A percentile compares a stretch with the other conserved stretches of the same genome.
Conservation (phyloP, 2,113 vertebrate species). For the Pedetes capensis region DNA sequence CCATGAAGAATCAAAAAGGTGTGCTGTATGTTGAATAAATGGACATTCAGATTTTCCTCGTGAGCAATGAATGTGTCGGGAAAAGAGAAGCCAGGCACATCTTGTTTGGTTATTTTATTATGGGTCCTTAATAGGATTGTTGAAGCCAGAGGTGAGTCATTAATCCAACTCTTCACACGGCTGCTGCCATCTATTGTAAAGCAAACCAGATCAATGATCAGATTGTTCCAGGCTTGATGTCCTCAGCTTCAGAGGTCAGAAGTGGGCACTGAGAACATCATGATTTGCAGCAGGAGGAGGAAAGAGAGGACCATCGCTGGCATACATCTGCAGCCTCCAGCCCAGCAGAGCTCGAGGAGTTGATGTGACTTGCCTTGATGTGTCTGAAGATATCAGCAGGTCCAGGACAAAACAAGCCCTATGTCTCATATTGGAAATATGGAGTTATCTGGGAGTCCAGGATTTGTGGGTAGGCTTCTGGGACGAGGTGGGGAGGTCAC, state of each 20-base stretch:
- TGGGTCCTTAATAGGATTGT: neutral
- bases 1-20: neutral
- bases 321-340: neutral
- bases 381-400: neutral
- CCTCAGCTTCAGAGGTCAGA: neutral
- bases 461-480: constrained; percentile 41
- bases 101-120: neutral
- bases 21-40: neutral
- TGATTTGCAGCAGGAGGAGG: neutral
- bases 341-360: neutral
- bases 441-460: neutral
- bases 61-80: neutral
- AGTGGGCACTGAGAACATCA: neutral
- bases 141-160: constrained; percentile 9
- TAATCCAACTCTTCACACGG: neutral
- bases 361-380: neutral
- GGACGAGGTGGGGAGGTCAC: neutral
- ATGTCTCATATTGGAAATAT: neutral
- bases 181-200: neutral
- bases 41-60: neutral
- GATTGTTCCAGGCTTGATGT: neutral
- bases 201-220: neutral
- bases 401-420: neutral
- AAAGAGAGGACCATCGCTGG: neutral
- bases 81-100: neutral